phyloP scores from a whole-genome alignment of 2,797 vertebrate genomes.

The Simalia tracyae region DNA sequence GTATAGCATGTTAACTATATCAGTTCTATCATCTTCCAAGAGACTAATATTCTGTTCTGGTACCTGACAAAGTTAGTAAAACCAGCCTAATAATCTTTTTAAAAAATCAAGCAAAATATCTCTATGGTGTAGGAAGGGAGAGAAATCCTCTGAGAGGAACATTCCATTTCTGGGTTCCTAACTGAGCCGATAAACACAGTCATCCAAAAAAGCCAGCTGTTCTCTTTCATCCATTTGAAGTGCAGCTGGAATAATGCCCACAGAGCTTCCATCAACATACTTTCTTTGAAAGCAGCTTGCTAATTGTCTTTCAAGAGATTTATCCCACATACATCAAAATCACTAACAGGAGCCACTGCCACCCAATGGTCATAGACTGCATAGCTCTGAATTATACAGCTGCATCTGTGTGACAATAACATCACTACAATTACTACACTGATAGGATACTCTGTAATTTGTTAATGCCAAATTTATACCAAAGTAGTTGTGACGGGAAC shows the following conservation, averaged over 20 bases:
- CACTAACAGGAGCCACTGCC: constrained; percentile 37
- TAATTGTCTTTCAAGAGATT: constrained; percentile 13
- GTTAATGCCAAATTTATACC: background rate
- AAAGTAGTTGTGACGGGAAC: background rate
- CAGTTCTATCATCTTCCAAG: background rate
- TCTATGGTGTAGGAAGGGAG: background rate
- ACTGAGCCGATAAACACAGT: constrained; percentile 42
- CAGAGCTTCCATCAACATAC: constrained; percentile 54
- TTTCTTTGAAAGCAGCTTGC: constrained; percentile 56
- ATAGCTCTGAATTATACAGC: background rate
- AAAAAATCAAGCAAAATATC: background rate
- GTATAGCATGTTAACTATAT: background rate
- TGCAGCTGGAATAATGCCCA: constrained; percentile 58
- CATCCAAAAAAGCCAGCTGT: constrained; percentile 54
- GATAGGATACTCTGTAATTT: background rate
- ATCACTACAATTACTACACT: background rate
- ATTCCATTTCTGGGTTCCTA: constrained; percentile 47
- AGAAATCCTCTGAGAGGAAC: constrained; percentile 16
- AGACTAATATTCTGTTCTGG: background rate
- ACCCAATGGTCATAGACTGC: constrained; percentile 47
- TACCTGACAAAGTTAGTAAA: background rate
- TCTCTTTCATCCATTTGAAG: constrained; percentile 55
- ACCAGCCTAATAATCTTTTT: background rate
- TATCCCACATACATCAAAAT: background rate
- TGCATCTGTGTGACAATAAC: background rate